Conservation (phyloP, 2,113 vertebrate genomes). For the Hemiprocne comata region DNA sequence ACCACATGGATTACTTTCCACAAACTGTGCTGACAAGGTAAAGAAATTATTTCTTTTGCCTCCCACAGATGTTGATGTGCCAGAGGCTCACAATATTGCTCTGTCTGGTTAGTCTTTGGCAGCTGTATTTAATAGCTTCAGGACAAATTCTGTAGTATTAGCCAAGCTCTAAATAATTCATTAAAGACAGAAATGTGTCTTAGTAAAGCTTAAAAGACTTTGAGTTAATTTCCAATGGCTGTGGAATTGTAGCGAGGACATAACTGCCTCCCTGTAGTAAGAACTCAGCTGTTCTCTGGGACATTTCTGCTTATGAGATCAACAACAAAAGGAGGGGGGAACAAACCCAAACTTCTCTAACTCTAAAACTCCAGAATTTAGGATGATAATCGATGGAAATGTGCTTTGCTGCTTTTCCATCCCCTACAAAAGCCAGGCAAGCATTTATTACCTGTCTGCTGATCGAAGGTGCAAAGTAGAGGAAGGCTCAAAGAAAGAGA, state of each 20-base stretch:
- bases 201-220: not conserved
- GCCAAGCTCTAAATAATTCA: not conserved
- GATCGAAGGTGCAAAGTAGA: constrained; percentile 22
- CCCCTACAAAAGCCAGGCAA: constrained; percentile 12
- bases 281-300: not conserved
- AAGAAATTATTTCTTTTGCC: not conserved
- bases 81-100: not conserved
- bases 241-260: not conserved
- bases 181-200: not conserved
- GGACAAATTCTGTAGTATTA: not conserved
- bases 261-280: not conserved
- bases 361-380: not conserved
- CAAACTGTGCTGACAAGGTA: not conserved
- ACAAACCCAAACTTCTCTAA: not conserved
- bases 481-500: constrained; percentile 31
- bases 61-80: not conserved
- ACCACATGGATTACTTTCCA: not conserved
- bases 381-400: not conserved
- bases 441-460: not conserved
- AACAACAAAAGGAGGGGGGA: not conserved
- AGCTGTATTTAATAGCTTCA: constrained; percentile 10
- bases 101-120: not conserved
- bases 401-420: not conserved
- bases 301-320: not conserved
- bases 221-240: not conserved